These are phyloP conservation scores for Tursiops truncatus DNA, from an alignment of 2,113 vertebrate genomes.

Conservation along the genomic window DNA sequence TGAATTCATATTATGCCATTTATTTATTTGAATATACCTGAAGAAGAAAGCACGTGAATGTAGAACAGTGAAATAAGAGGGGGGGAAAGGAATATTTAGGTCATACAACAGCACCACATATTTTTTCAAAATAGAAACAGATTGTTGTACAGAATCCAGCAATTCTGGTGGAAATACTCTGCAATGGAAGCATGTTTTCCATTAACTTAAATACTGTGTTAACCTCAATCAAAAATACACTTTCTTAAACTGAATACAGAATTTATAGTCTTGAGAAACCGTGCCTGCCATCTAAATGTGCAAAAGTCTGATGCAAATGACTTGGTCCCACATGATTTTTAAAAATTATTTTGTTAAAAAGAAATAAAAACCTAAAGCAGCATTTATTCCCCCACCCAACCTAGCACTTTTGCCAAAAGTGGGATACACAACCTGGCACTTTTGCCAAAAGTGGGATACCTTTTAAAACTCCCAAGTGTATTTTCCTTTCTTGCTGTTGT, in stretches of 20 bases:
- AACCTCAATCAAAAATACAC: slow-evolving; percentile 73
- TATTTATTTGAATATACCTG: slow-evolving; percentile 33
- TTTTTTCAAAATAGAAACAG: slow-evolving; percentile 74
- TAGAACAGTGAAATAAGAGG: slow-evolving; percentile 21
- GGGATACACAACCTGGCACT: background rate
- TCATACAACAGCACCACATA: slow-evolving; percentile 47
- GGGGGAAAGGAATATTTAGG: slow-evolving; percentile 60
- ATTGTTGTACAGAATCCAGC: slow-evolving; percentile 78
- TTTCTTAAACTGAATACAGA: slow-evolving; percentile 71
- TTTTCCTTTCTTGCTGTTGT: background rate
- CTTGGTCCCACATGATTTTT: background rate
- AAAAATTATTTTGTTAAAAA: background rate
- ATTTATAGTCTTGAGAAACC: slow-evolving; percentile 57
- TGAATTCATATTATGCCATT: background rate
- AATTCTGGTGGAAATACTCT: slow-evolving; percentile 80
- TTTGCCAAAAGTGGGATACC: background rate
- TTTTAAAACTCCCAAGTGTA: background rate
- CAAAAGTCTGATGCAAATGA: slow-evolving; percentile 48
- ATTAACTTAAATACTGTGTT: slow-evolving; percentile 80
- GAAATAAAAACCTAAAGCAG: slow-evolving; percentile 33
- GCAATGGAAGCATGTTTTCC: slow-evolving; percentile 79
- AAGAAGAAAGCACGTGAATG: background rate
- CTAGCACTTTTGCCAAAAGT: background rate
- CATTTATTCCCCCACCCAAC: background rate
- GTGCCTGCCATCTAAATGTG: slow-evolving; percentile 38